These are phyloP conservation scores for Bursaphelenchus okinawaensis DNA, from an alignment of 2,888 invertebrate species.

Conservation along the genomic window DNA sequence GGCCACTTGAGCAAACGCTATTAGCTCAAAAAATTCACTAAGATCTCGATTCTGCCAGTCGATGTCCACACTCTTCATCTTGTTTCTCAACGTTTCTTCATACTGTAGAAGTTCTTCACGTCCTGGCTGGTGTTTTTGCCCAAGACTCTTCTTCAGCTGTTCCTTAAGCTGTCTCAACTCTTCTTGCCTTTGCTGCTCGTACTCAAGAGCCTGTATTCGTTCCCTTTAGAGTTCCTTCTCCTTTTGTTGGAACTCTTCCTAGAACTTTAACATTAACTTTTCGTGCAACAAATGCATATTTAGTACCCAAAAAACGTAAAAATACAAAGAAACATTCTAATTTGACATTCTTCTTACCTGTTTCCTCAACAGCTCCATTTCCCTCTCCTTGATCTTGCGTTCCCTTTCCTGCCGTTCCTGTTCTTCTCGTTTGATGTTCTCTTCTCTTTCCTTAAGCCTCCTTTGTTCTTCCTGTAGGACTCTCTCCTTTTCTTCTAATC, in stretches of 20 bases:
- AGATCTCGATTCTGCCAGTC: background rate
- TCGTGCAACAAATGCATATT: too few species aligned
- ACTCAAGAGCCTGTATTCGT: conserved; percentile 24
- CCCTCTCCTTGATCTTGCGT: conserved; percentile 29
- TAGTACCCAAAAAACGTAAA: too few species aligned
- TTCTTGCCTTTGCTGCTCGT: conserved; percentile 25
- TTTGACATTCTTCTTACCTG: conserved; percentile 18
- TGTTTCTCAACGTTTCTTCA: background rate
- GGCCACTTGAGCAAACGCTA: too few species aligned
- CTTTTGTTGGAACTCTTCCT: conserved; percentile 32
- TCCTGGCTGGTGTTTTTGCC: too few species aligned
- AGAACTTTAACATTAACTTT: conserved; percentile 1
- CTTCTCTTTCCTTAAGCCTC: conserved; percentile 35
- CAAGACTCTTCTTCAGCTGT: too few species aligned
- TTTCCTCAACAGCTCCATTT: conserved; percentile 27
- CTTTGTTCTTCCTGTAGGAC: conserved; percentile 30
- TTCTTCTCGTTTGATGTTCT: conserved; percentile 28
- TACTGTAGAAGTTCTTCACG: too few species aligned
- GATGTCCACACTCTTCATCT: background rate
- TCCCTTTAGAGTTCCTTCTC: conserved; percentile 28
- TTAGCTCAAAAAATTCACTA: too few species aligned
- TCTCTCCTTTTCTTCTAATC: conserved; percentile 17
- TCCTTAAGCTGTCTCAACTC: conserved; percentile 20
- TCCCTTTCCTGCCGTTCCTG: conserved; percentile 27
- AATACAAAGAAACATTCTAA: too few species aligned